Percentiles rank a stretch among this genome's conserved stretches.
Conservation (phyloP, 2,113 vertebrate species). For the Tragulus kanchil region DNA sequence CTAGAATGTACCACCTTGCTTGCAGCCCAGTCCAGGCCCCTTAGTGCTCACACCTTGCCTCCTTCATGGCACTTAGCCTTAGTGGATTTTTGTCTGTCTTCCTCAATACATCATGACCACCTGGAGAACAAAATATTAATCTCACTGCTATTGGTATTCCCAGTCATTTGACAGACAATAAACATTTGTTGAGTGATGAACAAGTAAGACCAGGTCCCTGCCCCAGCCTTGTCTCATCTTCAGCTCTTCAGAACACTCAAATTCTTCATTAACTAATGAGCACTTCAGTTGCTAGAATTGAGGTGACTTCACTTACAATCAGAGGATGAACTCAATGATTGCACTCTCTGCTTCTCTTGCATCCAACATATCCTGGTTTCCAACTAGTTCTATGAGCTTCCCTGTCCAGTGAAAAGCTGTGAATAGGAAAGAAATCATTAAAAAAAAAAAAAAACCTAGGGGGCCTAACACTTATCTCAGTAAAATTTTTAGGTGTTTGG, state of each 20-base stretch:
- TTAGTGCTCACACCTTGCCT: not conserved
- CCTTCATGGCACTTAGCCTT: not conserved
- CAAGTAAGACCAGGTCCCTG: not conserved
- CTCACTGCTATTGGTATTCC: not conserved
- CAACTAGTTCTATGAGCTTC: not conserved
- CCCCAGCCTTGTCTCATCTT: not conserved
- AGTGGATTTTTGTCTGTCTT: not conserved
- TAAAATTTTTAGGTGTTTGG: not conserved
- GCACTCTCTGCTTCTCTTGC: not conserved
- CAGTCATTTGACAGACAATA: not conserved
- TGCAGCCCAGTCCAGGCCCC: rapidly evolving
- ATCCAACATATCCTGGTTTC: not conserved
- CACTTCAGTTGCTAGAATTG: not conserved
- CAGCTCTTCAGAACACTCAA: not conserved
- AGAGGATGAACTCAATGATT: not conserved
- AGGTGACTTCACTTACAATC: not conserved
- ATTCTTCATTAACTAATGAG: not conserved
- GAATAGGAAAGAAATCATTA: not conserved
- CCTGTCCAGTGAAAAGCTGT: not conserved
- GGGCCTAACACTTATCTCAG: not conserved
- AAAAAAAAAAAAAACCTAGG: not conserved
- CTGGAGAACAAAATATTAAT: not conserved
- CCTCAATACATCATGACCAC: not conserved
- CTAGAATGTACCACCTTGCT: not conserved
- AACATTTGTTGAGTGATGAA: not conserved